Evolutionary conservation across 2,888 invertebrate genomes (phyloP).

Genomic region (Ichneumoninae sp.): DNA sequence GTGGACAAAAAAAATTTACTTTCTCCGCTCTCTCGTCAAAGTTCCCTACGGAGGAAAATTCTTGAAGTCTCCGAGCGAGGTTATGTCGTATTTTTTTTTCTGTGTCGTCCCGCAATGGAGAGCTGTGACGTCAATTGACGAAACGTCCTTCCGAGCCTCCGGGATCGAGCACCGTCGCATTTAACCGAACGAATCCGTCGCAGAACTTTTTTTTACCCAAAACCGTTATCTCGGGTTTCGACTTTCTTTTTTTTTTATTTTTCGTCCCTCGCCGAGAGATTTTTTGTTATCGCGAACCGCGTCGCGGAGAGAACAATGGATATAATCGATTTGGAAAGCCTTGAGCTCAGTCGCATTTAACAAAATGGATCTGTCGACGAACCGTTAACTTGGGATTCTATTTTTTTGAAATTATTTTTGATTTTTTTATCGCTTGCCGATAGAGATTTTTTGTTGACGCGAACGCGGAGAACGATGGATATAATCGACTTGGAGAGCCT

Average conservation of each 20-base stretch:
- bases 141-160: not conserved
- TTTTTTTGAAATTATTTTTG: not conserved
- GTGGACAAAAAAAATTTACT: not conserved
- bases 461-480: conserved; percentile 75
- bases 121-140: not conserved
- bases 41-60: not conserved
- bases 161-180: not conserved
- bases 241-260: not conserved
- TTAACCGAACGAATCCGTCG: not conserved
- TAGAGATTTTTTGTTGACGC: conserved; percentile 7
- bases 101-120: not conserved
- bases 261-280: not conserved
- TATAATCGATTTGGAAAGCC: conserved; percentile 79
- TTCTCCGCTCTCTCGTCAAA: not conserved
- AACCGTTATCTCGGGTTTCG: not conserved
- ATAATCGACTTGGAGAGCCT: conserved; percentile 80
- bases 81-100: conserved; percentile 4
- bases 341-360: not conserved
- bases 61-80: not conserved
- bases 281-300: conserved; percentile 4
- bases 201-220: too few relatives aligned
- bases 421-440: not conserved
- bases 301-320: conserved; percentile 74
- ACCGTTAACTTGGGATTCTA: not conserved
- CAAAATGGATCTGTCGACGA: not conserved